Conservation (phyloP, 2,113 vertebrate species). For the Ailuropoda melanoleuca region DNA sequence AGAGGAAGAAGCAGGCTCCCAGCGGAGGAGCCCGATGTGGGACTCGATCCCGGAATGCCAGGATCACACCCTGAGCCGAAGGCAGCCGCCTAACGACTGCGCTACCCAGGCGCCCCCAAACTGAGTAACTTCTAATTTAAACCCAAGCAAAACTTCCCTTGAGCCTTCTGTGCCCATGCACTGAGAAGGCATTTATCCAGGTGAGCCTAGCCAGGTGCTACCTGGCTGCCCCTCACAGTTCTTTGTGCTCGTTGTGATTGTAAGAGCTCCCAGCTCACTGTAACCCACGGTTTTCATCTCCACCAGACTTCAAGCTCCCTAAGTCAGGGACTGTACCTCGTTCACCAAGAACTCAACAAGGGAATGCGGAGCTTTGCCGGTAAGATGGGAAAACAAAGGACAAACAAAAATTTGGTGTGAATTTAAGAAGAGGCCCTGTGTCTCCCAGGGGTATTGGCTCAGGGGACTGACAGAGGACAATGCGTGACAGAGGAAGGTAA, state of each 20-base stretch:
- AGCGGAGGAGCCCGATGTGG: no score
- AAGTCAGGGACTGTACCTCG: not conserved
- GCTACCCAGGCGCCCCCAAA: no score
- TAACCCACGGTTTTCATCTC: not conserved
- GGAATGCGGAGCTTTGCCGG: not conserved
- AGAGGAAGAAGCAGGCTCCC: no score
- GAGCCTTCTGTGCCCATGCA: not conserved
- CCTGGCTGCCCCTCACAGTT: fast-evolving
- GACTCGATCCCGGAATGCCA: no score
- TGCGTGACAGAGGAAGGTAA: not conserved
- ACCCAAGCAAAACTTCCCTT: not conserved
- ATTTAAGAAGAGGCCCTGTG: not conserved
- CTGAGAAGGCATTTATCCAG: not conserved
- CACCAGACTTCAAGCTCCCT: not conserved
- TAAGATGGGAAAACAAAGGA: not conserved
- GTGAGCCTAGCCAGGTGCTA: not conserved
- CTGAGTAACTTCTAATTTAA: not conserved
- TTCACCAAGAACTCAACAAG: not conserved
- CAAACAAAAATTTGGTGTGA: not conserved
- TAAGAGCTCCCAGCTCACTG: not conserved
- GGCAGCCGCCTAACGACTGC: no score
- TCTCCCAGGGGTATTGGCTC: not conserved
- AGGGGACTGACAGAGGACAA: fast-evolving
- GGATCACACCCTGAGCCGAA: no score
- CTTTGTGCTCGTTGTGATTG: not conserved